phyloP scores from a whole-genome alignment of 2,888 invertebrate genomes.

The Clepsis dumicolana region DNA sequence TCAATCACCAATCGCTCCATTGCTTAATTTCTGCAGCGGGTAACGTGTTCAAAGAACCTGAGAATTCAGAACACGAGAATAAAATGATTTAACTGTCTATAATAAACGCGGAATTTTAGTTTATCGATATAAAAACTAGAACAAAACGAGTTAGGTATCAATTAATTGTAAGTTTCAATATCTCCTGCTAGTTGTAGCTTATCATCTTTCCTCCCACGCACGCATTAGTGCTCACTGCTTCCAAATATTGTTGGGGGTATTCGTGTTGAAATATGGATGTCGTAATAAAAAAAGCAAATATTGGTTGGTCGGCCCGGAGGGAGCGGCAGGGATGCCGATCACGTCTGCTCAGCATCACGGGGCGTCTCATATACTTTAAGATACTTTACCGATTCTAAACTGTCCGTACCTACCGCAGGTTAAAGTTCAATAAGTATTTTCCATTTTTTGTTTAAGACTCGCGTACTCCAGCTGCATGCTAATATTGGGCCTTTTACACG shows the following conservation, averaged over 20 bases:
- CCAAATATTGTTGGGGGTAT: slow-evolving; percentile 77
- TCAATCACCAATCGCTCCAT: no score
- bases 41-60: no score
- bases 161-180: slow-evolving; percentile 71
- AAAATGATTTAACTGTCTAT: background rate
- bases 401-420: slow-evolving; percentile 60
- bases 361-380: slow-evolving; percentile 59
- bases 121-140: background rate
- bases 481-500: slow-evolving; percentile 47
- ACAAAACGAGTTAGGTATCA: slow-evolving; percentile 28
- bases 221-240: slow-evolving; percentile 76
- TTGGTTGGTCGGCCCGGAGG: slow-evolving; percentile 67
- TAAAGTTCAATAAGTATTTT: slow-evolving; percentile 57
- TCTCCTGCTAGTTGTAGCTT: slow-evolving; percentile 48
- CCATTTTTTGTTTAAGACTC: slow-evolving; percentile 53
- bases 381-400: slow-evolving; percentile 59
- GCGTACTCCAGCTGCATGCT: slow-evolving; percentile 49
- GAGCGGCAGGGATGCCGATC: slow-evolving; percentile 65
- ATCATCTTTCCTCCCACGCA: slow-evolving; percentile 78
- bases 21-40: no score
- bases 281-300: slow-evolving; percentile 81
- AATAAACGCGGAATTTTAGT: no score
- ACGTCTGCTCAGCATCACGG: slow-evolving; percentile 67
- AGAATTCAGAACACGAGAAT: no score
- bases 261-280: slow-evolving; percentile 82